Evolutionary conservation across 2,113 vertebrate genomes (phyloP).

Genomic region (Gulo gulo): DNA sequence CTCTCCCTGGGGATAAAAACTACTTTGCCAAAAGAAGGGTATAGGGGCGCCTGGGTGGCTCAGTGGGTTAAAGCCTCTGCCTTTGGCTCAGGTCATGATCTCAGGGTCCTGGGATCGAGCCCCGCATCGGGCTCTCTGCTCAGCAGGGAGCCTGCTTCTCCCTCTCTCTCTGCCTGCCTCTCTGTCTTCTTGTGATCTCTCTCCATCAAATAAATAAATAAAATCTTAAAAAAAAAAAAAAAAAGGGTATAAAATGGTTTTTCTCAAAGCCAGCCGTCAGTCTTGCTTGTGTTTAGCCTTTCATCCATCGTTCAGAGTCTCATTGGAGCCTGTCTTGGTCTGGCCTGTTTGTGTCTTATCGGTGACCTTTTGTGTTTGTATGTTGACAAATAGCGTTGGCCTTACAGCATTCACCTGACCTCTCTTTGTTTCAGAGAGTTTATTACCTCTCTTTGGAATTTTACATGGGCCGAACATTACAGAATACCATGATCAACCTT

Average conservation of each 20-base stretch:
- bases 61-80: no score
- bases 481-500: slow-evolving; percentile 98
- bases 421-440: slow-evolving; percentile 86
- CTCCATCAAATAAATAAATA: no score
- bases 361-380: neutral
- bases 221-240: neutral
- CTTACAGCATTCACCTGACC: neutral
- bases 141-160: no score
- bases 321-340: neutral
- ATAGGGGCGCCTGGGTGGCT: no score
- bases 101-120: no score
- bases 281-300: neutral
- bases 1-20: neutral
- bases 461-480: slow-evolving; percentile 95
- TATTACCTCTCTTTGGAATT: slow-evolving; percentile 98
- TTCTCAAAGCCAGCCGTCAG: neutral
- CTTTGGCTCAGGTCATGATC: no score
- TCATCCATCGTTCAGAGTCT: neutral
- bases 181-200: no score
- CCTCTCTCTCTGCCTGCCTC: no score
- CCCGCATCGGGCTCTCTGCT: no score
- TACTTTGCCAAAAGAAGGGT: neutral
- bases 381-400: neutral
- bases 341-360: neutral
- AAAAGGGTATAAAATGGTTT: neutral